A percentile compares a stretch with the other conserved stretches of the same genome.
phyloP scores from a whole-genome alignment of 2,797 vertebrate species.

The Heliangelus exortis region DNA sequence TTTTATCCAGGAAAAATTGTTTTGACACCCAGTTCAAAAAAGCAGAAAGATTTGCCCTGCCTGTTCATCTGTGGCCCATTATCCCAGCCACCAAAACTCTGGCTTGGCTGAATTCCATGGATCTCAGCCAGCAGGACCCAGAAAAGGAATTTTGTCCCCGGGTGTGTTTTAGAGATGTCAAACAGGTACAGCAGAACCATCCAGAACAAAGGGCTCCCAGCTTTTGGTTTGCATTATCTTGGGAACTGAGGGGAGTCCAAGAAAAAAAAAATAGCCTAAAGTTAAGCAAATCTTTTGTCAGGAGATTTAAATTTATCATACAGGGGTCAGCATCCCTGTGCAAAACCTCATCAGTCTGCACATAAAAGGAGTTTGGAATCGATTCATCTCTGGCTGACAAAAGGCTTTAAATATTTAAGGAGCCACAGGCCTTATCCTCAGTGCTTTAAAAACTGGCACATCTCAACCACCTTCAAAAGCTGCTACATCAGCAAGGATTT shows the following conservation, averaged over 20 bases:
- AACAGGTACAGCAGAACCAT: neutral
- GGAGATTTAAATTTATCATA: neutral
- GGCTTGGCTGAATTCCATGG: neutral
- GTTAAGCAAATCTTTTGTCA: neutral
- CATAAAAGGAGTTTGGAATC: neutral
- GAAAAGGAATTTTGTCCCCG: neutral
- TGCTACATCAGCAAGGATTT: neutral
- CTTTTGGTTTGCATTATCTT: neutral
- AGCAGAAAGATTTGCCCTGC: neutral
- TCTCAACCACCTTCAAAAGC: neutral
- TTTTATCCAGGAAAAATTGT: accelerated
- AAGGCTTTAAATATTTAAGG: neutral
- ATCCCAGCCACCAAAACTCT: neutral
- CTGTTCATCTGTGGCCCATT: neutral
- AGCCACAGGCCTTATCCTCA: neutral
- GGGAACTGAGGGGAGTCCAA: neutral
- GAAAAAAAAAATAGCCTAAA: neutral
- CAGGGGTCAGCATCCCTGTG: neutral
- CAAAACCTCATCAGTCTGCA: neutral
- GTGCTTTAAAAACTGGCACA: neutral
- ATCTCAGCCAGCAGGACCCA: neutral
- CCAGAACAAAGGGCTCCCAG: neutral
- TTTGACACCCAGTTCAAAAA: neutral
- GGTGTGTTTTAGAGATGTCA: neutral
- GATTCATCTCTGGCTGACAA: neutral